Base-by-base conservation (phyloP, 2,113 vertebrate genomes). In the Hucho hucho region DNA sequence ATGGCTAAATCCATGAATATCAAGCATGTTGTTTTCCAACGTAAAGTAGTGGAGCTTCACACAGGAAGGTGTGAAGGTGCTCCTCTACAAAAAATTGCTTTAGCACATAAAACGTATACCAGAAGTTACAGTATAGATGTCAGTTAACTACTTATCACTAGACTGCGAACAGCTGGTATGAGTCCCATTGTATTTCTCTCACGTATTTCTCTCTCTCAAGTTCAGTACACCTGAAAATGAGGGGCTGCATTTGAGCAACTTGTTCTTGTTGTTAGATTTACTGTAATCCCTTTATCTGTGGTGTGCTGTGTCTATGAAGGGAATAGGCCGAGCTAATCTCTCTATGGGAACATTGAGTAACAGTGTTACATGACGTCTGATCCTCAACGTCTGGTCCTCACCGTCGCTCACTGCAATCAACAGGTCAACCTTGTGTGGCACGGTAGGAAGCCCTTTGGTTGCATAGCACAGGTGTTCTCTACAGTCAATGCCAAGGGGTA, bases 311-410 rank as follows among this genome's bases (percentile, higher is more conserved):
- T 28, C 65, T 32, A 46, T 83, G 75, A 76, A 72, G 78, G 75
- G 49, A 20, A 69, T 69, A 79, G 82, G 71, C 29, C 3, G 46
- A 32, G 2, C 53, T 91, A 87, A 93, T 92, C 90, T 53, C 49
- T 83, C 59, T 29, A 69, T 80, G 63, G 79, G 88, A 86, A 89
- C 88, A 91, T 87, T 72, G 56, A 32, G 22, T 87, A 85, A 89
- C 69, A 1, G 9, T 93, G 9, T 93, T 93, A 78, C 78, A 69
- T 92, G 92, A 92, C 75, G 12, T 75, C 53, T 86, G 82, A 87
- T 82, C 83, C 80, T 67, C 79, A 46, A 28, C 28, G 47, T 69
- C 76, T 87, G 82, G 86, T 82, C 83, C 80, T 67, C 79, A 32
- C 37, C 29, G 47, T 69, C 74, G 69, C 47, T 25, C 75, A 32